Evolutionary conservation across 2,113 vertebrate species (phyloP).

Genomic region (Datnioides undecimradiatus): DNA sequence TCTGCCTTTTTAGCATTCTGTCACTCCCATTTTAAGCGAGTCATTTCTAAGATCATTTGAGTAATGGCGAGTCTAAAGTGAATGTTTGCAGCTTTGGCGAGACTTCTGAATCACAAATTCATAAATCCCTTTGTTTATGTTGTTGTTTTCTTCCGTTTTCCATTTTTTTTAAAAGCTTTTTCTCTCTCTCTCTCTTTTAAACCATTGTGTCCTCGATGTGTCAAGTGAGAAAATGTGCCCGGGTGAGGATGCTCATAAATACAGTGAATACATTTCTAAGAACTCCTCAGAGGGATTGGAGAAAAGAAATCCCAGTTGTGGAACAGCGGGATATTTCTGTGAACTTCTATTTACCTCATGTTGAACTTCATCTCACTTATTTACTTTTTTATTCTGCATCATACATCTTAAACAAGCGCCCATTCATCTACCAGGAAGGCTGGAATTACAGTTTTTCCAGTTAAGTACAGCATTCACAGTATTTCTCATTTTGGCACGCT

Average conservation of each 20-base stretch:
- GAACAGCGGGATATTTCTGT: slow-evolving; percentile 60
- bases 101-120: slow-evolving; percentile 20
- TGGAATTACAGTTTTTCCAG: slow-evolving; percentile 38
- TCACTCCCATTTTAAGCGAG: slow-evolving; percentile 23
- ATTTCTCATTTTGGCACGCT: slow-evolving; percentile 45
- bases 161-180: neutral
- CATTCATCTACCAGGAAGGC: slow-evolving; percentile 32
- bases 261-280: slow-evolving; percentile 48
- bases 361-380: slow-evolving; percentile 68
- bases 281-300: slow-evolving; percentile 56
- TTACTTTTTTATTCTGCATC: slow-evolving; percentile 49
- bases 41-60: slow-evolving; percentile 31
- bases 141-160: slow-evolving; percentile 1
- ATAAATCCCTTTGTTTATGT: slow-evolving; percentile 40
- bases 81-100: slow-evolving; percentile 41
- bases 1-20: slow-evolving; percentile 10
- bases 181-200: neutral
- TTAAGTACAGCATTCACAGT: slow-evolving; percentile 24
- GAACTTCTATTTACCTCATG: slow-evolving; percentile 72
- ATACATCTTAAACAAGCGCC: slow-evolving; percentile 23
- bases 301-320: slow-evolving; percentile 49
- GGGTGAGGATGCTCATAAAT: slow-evolving; percentile 52
- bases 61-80: neutral
- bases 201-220: slow-evolving; percentile 56
- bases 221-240: slow-evolving; percentile 42